Base-by-base conservation (phyloP, 2,113 vertebrate genomes). In the Heterochromis multidens region DNA sequence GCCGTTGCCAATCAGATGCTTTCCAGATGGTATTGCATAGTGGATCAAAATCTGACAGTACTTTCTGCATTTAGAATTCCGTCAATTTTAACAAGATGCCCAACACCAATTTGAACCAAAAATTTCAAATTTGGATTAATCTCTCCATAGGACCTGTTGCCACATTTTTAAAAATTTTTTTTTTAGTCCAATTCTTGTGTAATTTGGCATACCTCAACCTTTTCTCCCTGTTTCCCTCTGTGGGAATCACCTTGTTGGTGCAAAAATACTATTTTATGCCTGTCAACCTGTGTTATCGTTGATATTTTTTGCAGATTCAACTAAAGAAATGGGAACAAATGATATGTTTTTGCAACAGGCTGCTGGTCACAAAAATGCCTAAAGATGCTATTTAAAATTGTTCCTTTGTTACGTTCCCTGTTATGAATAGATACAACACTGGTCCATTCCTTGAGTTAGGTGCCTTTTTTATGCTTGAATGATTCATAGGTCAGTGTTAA, bases 61-160 rank as follows among this genome's bases (percentile, higher is more conserved):
- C 0, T 70, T 19, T 46, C 14, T 70, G 37, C 14, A 0, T 46
- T 46, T 16, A 46, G 25, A 40, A 46, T 70, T 70, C 8, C 43
- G 46, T 70, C 23, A 46, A 27, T 46, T 70, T 6, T 1, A 43
- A 67, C 25, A 67, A 67, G n/a, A 43, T 67, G 23, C 27, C 40
- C 1, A 70, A 43, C n/a, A 67, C 35, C 37, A 25, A 70, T 70
- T 67, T 67, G 63, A 0, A 67, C n/a, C 35, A 43, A n/a, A 70
- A 46, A 70, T 70, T 0, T 72, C 1, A 29, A 49, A 72, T 72
- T 72, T 72, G 10, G 5, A 49, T 49, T 12, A 27, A 0, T 29
- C 16, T 46, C 40, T 29, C 9, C 16, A 49, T 7, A 10, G 21
- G 6, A 72, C 23, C 23, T 27, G 3, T 27, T 70, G 5, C 14